Percentiles rank a stretch among this genome's conserved stretches.
phyloP scores from a whole-genome alignment of 1,140 invertebrate genomes.

The Hestina assimilis region DNA sequence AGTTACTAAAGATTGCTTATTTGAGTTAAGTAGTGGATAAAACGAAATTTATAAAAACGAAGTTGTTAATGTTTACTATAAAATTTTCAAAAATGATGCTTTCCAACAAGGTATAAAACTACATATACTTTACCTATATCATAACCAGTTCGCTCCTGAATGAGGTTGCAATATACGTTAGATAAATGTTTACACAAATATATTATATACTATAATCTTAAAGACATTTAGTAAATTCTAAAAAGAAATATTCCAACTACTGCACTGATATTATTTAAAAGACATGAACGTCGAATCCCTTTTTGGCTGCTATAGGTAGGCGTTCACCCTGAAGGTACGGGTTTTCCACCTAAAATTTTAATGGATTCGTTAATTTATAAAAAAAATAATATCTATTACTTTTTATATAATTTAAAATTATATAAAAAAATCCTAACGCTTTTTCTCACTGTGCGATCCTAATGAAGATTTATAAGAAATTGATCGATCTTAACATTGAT shows the following conservation, averaged over 20 bases:
- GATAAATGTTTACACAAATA: constrained; percentile 21
- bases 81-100: constrained; percentile 14
- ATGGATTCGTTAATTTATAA: background rate
- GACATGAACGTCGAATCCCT: constrained; percentile 84
- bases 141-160: background rate
- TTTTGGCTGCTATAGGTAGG: constrained; percentile 92
- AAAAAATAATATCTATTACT: background rate
- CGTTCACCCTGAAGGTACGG: constrained; percentile 90
- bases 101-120: constrained; percentile 4
- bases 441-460: too few relatives aligned
- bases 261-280: constrained; percentile 44
- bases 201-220: constrained; percentile 21
- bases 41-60: too few relatives aligned
- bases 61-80: too few relatives aligned
- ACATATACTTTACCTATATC: background rate
- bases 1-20: too few relatives aligned
- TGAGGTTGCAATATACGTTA: constrained; percentile 31
- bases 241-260: constrained; percentile 38
- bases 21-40: too few relatives aligned
- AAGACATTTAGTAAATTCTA: constrained; percentile 28
- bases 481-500: too few relatives aligned
- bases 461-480: too few relatives aligned
- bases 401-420: background rate
- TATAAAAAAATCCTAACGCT: too few relatives aligned
- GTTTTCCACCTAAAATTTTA: constrained; percentile 82